Evolutionary conservation across 2,113 vertebrate species (phyloP), one percentile per base, ranked within the genome.

Genomic region (Mustelus asterias): DNA sequence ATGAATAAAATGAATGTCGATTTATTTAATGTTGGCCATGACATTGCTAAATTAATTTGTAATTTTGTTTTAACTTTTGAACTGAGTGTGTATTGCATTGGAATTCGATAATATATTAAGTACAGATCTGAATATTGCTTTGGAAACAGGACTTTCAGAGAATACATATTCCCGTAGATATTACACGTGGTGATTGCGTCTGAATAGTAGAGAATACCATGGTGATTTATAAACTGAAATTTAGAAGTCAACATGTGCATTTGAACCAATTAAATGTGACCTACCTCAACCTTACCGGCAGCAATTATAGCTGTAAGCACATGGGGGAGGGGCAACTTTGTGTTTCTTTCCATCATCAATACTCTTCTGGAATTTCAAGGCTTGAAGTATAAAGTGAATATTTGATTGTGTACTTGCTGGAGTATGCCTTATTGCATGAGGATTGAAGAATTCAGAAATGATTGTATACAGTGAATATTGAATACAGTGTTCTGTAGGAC

Each of bases 211-310:
- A 92, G 4, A n/a, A 29, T n/a, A 58, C 29, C 29, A 63, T n/a
- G 29, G 58, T n/a, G 26, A 33, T 44, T 48, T 29, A 90, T 60
- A 90, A 26, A 90, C 88, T 90, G 88, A 29, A 26, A 58, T 92
- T 92, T 60, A 63, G 60, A 92, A n/a, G 58, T 9, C 33, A 33
- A 58, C 29, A 60, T n/a, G 54, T 60, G 54, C 88, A 92, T 60
- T 92, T n/a, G 26, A 60, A 63, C 88, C 20, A 92, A 92, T 92
- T 92, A 63, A 11, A 92, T 63, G 60, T n/a, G 88, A 92, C 29
- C 14, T 58, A 63, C 33, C 26, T n/a, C 88, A 92, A 92, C 16
- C 14, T n/a, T 90, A 33, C 88, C 14, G 54, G 3, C 58, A 63
- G 14, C 88, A 92, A n/a, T 92, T 92, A 33, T 1, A 92, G 88